Conservation (phyloP, 2,888 invertebrate species). For the Acrobeloides nanus region DNA sequence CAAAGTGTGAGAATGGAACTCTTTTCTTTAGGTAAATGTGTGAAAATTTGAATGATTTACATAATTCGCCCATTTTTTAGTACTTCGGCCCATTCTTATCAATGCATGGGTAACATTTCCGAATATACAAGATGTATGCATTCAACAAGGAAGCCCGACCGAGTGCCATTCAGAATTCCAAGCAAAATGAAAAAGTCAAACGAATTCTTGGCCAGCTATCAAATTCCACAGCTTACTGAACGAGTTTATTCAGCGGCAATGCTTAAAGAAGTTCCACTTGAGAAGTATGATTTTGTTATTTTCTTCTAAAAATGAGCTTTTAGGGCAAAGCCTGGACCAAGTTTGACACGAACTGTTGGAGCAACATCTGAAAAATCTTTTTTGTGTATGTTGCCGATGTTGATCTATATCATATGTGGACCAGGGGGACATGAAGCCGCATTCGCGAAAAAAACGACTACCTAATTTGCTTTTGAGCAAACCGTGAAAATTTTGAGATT, state of each 20-base stretch:
- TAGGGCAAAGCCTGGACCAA: too few species aligned
- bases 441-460: too few species aligned
- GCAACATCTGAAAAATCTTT: too few species aligned
- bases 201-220: constrained; percentile 53
- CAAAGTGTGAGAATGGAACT: constrained; percentile 65
- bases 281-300: too few species aligned
- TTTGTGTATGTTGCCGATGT: too few species aligned
- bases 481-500: too few species aligned
- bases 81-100: constrained; percentile 65
- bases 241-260: constrained; percentile 11
- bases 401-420: too few species aligned
- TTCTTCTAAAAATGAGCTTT: too few species aligned
- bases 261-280: constrained; percentile 8
- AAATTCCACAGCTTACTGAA: constrained; percentile 10
- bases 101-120: constrained; percentile 72
- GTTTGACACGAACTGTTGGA: too few species aligned
- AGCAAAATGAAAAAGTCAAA: constrained; percentile 60
- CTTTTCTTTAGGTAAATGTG: constrained; percentile 16
- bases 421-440: too few species aligned
- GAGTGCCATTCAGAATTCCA: constrained; percentile 68
- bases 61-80: constrained; percentile 16
- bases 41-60: not conserved
- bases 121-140: constrained; percentile 59
- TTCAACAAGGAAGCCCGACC: constrained; percentile 67
- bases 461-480: too few species aligned